Conservation (phyloP, 53 echinoderm and acorn worm species). For the Holothuria leucospilota region DNA sequence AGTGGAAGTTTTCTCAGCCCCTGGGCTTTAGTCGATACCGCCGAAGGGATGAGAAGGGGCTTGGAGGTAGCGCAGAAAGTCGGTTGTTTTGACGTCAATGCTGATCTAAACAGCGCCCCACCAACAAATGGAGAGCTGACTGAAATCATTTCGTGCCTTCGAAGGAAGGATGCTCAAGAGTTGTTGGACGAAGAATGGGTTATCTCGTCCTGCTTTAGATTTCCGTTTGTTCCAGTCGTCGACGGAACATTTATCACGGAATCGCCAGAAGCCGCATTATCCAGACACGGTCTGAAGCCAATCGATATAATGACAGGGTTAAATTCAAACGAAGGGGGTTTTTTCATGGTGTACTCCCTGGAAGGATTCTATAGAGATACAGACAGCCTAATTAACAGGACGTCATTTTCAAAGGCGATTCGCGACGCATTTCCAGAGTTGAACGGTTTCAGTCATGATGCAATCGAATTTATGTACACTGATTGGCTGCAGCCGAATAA, state of each 20-base stretch:
- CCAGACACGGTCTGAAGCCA: conserved; percentile 63
- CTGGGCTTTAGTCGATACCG: conserved; percentile 77
- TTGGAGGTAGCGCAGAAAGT: conserved; percentile 64
- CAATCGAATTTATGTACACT: conserved; percentile 93
- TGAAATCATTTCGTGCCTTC: conserved; percentile 76
- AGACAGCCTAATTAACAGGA: conserved; percentile 78
- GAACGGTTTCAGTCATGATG: conserved; percentile 86
- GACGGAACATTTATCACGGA: conserved; percentile 86
- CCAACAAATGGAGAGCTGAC: conserved; percentile 21
- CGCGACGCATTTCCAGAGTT: conserved; percentile 57
- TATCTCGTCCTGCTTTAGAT: conserved; percentile 67
- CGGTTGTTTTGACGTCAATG: conserved; percentile 71
- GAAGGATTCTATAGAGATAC: conserved; percentile 72
- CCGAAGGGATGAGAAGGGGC: conserved; percentile 67
- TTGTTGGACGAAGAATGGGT: conserved; percentile 76
- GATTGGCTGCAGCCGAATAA: conserved; percentile 85
- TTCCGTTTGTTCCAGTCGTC: conserved; percentile 92
- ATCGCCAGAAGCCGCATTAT: conserved; percentile 68
- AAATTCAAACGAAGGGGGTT: conserved; percentile 89
- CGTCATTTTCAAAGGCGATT: conserved; percentile 66
- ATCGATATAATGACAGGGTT: conserved; percentile 82
- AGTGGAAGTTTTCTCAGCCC: conserved; percentile 86
- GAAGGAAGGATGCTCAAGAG: conserved; percentile 55
- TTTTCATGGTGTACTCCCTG: conserved; percentile 89
- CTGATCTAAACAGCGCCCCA: neutral